Base-by-base conservation (phyloP, 2,797 vertebrate genomes). In the Galaxias olidus region DNA sequence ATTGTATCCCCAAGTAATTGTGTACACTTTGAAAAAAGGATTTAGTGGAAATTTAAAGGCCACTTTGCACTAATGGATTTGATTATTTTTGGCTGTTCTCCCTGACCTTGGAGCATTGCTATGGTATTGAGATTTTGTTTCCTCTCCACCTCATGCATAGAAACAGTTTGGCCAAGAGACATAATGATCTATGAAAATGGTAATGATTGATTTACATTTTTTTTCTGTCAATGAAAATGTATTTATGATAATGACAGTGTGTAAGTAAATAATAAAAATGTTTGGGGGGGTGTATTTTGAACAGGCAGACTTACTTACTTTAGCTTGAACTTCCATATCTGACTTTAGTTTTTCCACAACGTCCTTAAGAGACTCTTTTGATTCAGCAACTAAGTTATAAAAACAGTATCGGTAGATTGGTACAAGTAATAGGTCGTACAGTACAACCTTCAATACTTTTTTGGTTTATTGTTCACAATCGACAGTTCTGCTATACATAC, bases 91-190 rank as follows among this genome's bases (percentile, higher is more conserved):
- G 30, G 30, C 30, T 30, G 30, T 30, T 12, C 8, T 44, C 9
- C 19, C 48, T 15, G 6, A 61, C 69, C 63, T 61, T 61, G 63
- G 44, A 65, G 63, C 14, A 61, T 13, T 47, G 50, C 40, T 7
- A 71, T 43, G 55, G 45, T 19, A 44, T 48, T 50, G 52, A 20
- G 12, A 42, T 60, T 65, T 14, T 66, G 63, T 10, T 10, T 60
- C 53, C 57, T 71, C 42, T 71, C 69, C 17, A 40, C 52, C n/a
- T 50, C 10, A 4, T 54, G 45, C 48, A 43, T 40, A 45, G 41
- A 14, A 14, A 65, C n/a, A 54, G 51, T 49, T 44, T 65, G 43
- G n/a, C 13, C 56, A 40, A 71, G 40, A 15, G 45, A 43, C 50
- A 43, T 63, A 50, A 65, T 50, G 4, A 18, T 51, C 67, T 63